These are phyloP conservation scores for Abrostola tripartita DNA, from an alignment of 2,888 invertebrate species.

Conservation along the genomic window DNA sequence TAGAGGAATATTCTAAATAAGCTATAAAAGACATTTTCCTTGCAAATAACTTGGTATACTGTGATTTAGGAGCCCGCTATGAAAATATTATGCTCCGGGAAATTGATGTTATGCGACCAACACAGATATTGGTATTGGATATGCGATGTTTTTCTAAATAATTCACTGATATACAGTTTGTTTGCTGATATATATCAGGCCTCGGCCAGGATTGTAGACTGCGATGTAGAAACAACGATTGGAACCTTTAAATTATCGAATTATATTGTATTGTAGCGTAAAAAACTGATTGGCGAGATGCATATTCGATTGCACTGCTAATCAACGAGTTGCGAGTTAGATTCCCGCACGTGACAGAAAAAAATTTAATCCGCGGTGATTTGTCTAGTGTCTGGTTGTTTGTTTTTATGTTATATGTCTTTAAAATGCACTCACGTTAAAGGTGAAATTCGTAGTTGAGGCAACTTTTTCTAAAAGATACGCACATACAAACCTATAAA, in stretches of 20 bases:
- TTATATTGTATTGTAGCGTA: not conserved
- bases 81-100: slow-evolving; percentile 54
- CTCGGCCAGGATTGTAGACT: not conserved
- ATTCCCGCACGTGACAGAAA: too few species aligned
- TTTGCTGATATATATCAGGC: slow-evolving; percentile 6
- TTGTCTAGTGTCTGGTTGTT: too few species aligned
- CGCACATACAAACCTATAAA: too few species aligned
- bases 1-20: slow-evolving; percentile 59
- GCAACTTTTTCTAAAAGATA: too few species aligned
- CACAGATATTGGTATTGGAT: slow-evolving; percentile 31
- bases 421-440: too few species aligned
- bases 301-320: too few species aligned
- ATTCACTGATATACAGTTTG: slow-evolving; percentile 33
- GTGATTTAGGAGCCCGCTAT: slow-evolving; percentile 55
- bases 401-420: too few species aligned
- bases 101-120: slow-evolving; percentile 46
- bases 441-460: too few species aligned
- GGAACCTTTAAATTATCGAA: not conserved
- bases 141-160: slow-evolving; percentile 24
- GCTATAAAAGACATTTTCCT: slow-evolving; percentile 60
- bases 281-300: too few species aligned
- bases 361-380: too few species aligned
- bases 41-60: slow-evolving; percentile 53
- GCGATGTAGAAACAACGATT: not conserved
- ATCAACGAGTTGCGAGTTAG: too few species aligned